phyloP scores from a whole-genome alignment of 30 jellyfish, hydroid and myxozoan genomes.

The Nemopilema nomurai region DNA sequence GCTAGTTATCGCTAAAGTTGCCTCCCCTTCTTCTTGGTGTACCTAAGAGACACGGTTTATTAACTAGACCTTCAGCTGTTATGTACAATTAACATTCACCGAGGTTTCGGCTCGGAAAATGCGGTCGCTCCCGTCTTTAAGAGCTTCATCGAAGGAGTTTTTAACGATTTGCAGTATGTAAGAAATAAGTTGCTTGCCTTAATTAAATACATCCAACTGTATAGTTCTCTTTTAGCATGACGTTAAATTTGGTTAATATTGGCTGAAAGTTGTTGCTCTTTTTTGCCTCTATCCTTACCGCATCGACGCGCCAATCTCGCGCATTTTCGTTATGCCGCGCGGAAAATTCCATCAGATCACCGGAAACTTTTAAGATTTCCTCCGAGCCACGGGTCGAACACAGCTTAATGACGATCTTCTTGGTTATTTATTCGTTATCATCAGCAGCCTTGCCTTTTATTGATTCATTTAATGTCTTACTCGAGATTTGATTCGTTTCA shows the following conservation, averaged over 20 bases:
- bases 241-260: constrained; percentile 68
- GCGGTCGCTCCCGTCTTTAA: constrained; percentile 23
- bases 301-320: background rate
- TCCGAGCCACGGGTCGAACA: no score
- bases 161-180: constrained; percentile 48
- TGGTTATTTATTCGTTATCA: no score
- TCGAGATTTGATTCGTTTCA: no score
- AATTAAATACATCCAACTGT: constrained; percentile 48
- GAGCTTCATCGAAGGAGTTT: constrained; percentile 34
- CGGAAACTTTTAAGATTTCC: no score
- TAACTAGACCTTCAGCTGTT: background rate
- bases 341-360: no score
- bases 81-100: background rate
- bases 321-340: no score
- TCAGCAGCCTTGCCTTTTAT: no score
- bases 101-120: constrained; percentile 15
- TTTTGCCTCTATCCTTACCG: background rate
- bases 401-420: no score
- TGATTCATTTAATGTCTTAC: no score
- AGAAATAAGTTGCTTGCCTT: constrained; percentile 52
- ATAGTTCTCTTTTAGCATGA: constrained; percentile 73
- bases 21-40: background rate
- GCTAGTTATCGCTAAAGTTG: no score
- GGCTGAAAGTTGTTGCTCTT: constrained; percentile 44
- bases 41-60: background rate